phyloP scores from a whole-genome alignment of 2,113 vertebrate species.

The Cyrtonyx montezumae region DNA sequence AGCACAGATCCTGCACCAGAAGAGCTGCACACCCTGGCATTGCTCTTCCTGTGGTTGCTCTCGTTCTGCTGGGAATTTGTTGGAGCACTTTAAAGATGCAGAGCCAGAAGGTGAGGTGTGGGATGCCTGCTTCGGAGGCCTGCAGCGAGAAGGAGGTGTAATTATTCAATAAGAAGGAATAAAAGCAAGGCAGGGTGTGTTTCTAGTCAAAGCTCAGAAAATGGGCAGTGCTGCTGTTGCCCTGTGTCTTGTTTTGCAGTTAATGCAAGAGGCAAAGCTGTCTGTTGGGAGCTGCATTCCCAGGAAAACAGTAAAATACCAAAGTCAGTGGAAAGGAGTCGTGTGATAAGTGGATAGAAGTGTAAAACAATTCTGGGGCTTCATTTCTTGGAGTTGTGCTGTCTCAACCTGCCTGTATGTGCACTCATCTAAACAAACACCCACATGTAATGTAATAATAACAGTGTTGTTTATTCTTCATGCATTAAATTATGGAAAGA shows the following conservation, averaged over 20 bases:
- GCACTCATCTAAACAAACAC: neutral
- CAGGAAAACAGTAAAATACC: slow-evolving; percentile 58
- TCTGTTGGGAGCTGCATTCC: neutral
- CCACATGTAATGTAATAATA: neutral
- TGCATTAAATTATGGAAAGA: neutral
- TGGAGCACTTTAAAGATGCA: too few species aligned
- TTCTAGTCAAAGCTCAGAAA: neutral
- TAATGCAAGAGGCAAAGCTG: neutral
- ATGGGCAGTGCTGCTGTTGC: neutral
- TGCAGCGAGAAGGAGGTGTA: neutral
- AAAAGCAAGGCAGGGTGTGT: neutral
- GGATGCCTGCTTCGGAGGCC: neutral
- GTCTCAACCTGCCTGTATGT: neutral
- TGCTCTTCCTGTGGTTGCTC: too few species aligned
- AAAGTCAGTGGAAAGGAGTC: slow-evolving; percentile 20
- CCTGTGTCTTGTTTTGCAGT: slow-evolving; percentile 3
- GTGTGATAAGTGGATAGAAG: neutral
- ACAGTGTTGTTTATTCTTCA: neutral
- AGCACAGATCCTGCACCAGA: too few species aligned
- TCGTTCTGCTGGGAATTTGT: too few species aligned
- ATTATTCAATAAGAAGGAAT: neutral
- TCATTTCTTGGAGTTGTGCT: neutral
- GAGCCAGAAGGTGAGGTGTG: too few species aligned
- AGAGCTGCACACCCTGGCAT: too few species aligned
- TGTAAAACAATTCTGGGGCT: neutral